Percentiles rank a stretch among this genome's conserved stretches.
phyloP scores from a whole-genome alignment of 2,797 vertebrate species.

The Clamator glandarius region DNA sequence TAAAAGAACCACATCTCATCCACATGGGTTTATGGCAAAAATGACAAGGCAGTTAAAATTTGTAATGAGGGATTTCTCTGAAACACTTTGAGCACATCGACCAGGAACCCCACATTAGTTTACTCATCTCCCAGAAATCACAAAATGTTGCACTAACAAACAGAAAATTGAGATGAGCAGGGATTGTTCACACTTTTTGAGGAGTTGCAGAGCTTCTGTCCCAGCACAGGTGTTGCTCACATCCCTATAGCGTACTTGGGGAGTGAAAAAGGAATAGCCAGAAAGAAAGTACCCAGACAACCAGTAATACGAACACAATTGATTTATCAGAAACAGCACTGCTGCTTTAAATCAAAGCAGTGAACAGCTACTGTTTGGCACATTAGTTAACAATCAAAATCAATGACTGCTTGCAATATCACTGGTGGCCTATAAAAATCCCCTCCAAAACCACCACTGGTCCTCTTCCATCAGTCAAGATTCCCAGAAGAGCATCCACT shows the following conservation, averaged over 20 bases:
- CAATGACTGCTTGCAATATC: background rate
- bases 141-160: background rate
- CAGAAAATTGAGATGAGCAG: background rate
- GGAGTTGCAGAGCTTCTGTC: background rate
- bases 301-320: background rate
- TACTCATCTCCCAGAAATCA: background rate
- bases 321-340: background rate
- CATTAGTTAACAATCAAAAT: background rate
- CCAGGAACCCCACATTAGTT: background rate
- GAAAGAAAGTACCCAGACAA: background rate
- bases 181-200: background rate
- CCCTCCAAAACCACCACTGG: background rate
- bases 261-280: background rate
- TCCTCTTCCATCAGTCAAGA: background rate
- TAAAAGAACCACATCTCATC: background rate
- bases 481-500: background rate
- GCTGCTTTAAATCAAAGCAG: background rate
- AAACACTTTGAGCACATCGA: background rate
- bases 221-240: background rate
- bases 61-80: background rate
- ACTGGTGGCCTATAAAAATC: background rate
- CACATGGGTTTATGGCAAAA: background rate
- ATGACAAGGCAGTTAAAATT: too few species aligned
- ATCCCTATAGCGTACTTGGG: rapidly evolving
- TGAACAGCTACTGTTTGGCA: background rate